Conservation (phyloP, 2,888 invertebrate species). For the Timandra comae region DNA sequence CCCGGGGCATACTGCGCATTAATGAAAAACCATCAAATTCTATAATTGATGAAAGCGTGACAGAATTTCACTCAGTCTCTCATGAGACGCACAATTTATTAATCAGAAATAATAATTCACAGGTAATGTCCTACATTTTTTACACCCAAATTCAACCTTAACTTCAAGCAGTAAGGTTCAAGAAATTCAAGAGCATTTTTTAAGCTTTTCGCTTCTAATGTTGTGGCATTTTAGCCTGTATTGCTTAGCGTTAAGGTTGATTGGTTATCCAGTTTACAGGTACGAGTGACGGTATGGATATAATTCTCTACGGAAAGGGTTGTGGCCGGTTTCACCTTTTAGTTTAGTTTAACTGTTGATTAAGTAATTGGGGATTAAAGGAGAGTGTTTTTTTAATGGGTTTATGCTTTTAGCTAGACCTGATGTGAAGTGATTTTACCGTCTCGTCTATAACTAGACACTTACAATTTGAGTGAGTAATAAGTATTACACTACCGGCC, state of each 20-base stretch:
- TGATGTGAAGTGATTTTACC: no score
- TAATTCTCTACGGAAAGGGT: slow-evolving; percentile 21
- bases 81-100: slow-evolving; percentile 68
- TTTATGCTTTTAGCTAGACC: no score
- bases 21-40: slow-evolving; percentile 74
- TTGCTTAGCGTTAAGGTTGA: slow-evolving; percentile 3
- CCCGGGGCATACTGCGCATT: slow-evolving; percentile 28
- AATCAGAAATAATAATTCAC: slow-evolving; percentile 77
- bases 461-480: no score
- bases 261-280: not conserved
- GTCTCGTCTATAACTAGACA: no score
- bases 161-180: no score
- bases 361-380: no score
- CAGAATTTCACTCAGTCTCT: slow-evolving; percentile 42
- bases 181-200: no score
- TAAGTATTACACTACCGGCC: no score
- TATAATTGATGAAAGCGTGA: slow-evolving; percentile 61
- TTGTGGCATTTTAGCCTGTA: not conserved
- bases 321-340: slow-evolving; percentile 11
- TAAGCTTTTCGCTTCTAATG: no score
- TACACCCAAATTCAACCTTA: slow-evolving; percentile 7
- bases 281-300: slow-evolving; percentile 15
- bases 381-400: no score
- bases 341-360: slow-evolving; percentile 3
- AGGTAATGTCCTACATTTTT: slow-evolving; percentile 58